These are phyloP conservation scores for Pelagia noctiluca DNA, from an alignment of 30 jellyfish, hydroid and myxozoan species.

Conservation along the genomic window DNA sequence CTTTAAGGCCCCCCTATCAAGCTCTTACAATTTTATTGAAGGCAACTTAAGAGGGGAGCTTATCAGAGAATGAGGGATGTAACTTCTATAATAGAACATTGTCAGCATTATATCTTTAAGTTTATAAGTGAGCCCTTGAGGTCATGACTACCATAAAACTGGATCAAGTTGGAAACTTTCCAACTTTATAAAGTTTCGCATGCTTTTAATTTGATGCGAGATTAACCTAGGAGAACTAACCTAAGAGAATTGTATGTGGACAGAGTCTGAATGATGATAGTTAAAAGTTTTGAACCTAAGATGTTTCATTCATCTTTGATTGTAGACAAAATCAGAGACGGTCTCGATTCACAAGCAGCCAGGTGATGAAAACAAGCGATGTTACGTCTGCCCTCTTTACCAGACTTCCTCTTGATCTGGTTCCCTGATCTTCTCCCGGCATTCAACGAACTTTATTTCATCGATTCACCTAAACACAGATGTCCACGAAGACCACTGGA, in stretches of 20 bases:
- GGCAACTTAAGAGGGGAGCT: no score
- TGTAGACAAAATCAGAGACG: no score
- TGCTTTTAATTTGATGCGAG: background rate
- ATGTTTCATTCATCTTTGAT: background rate
- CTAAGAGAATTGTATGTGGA: background rate
- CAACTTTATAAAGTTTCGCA: no score
- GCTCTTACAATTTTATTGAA: no score
- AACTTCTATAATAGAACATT: no score
- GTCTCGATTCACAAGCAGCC: background rate
- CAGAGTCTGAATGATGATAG: background rate
- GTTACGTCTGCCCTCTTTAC: slow-evolving; percentile 71
- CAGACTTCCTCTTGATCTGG: slow-evolving; percentile 76
- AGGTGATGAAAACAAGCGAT: background rate
- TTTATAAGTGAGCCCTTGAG: no score
- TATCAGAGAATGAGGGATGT: no score
- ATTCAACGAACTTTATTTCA: slow-evolving; percentile 54
- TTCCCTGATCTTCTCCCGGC: slow-evolving; percentile 42
- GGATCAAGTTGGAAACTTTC: no score
- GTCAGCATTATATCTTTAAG: no score
- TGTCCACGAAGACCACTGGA: slow-evolving; percentile 62
- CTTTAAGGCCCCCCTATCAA: no score
- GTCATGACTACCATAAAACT: no score
- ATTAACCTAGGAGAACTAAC: background rate
- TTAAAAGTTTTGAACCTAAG: background rate
- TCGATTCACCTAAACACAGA: slow-evolving; percentile 54